Evolutionary conservation across 2,797 vertebrate species (phyloP).

Genomic region (Falco berigora): DNA sequence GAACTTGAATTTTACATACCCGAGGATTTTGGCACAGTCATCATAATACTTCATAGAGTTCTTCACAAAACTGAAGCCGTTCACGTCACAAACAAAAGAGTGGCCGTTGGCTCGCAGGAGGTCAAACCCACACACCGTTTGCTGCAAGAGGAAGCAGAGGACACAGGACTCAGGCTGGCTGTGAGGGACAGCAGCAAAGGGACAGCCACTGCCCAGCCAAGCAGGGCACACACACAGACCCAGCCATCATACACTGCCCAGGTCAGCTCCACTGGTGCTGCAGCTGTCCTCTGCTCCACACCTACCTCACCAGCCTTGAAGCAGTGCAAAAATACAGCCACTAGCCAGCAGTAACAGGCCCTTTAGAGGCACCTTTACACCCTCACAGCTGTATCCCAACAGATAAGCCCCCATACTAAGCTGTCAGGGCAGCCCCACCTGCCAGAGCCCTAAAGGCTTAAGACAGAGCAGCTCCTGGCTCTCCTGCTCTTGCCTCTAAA

Average conservation of each 20-base stretch:
- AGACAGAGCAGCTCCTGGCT: background rate
- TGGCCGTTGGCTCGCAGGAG: slow-evolving; percentile 95
- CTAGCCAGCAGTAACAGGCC: background rate
- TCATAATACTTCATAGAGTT: slow-evolving; percentile 99
- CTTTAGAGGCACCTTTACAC: background rate
- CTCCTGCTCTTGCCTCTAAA: background rate
- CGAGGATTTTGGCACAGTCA: slow-evolving; percentile 98
- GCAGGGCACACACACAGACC: background rate
- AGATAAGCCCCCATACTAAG: background rate
- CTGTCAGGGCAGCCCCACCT: background rate
- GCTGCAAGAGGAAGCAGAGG: slow-evolving; percentile 73
- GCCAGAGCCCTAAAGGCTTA: background rate
- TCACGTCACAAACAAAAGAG: slow-evolving; percentile 97
- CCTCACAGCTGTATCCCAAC: background rate
- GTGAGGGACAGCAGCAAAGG: background rate
- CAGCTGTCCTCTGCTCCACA: background rate
- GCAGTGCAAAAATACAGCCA: background rate
- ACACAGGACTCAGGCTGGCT: background rate
- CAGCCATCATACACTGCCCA: background rate
- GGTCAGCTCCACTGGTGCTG: background rate
- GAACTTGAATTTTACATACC: slow-evolving; percentile 72
- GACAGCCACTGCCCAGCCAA: background rate
- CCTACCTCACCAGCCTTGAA: background rate
- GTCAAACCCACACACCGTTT: slow-evolving; percentile 98
- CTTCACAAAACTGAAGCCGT: slow-evolving; percentile 99